A percentile compares a stretch with the other conserved stretches of the same genome.
Evolutionary conservation across 2,797 vertebrate genomes (phyloP).

Genomic region (Typhlichthys eigenmanni): DNA sequence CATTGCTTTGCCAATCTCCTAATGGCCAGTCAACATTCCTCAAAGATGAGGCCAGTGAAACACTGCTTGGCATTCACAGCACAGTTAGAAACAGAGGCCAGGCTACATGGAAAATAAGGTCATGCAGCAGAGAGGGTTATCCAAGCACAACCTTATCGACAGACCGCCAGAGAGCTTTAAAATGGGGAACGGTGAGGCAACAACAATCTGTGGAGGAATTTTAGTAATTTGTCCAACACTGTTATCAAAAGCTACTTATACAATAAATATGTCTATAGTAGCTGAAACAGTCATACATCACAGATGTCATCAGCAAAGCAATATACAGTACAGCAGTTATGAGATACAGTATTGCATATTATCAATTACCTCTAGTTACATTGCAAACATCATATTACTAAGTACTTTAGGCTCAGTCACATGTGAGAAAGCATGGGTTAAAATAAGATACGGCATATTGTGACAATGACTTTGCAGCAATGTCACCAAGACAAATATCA

Average conservation of each 20-base stretch:
- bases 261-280: too few relatives aligned
- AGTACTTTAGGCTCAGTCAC: too few relatives aligned
- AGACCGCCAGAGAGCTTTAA: slow-evolving; percentile 9
- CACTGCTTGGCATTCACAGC: slow-evolving; percentile 29
- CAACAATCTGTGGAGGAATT: slow-evolving; percentile 9
- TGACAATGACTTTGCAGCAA: neutral
- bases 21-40: slow-evolving; percentile 69
- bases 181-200: slow-evolving; percentile 10
- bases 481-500: neutral
- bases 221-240: neutral
- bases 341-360: too few relatives aligned
- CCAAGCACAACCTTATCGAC: slow-evolving; percentile 33
- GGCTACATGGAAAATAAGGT: slow-evolving; percentile 28
- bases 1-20: slow-evolving; percentile 62
- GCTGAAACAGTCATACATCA: too few relatives aligned
- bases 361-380: too few relatives aligned
- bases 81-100: slow-evolving; percentile 39
- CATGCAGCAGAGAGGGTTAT: slow-evolving; percentile 33
- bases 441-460: too few relatives aligned
- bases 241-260: too few relatives aligned
- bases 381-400: too few relatives aligned
- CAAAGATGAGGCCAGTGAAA: slow-evolving; percentile 56
- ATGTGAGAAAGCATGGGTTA: too few relatives aligned
- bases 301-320: too few relatives aligned
- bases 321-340: too few relatives aligned